These are phyloP conservation scores for Papilio elwesi DNA, from an alignment of 2,888 invertebrate species.

Conservation along the genomic window DNA sequence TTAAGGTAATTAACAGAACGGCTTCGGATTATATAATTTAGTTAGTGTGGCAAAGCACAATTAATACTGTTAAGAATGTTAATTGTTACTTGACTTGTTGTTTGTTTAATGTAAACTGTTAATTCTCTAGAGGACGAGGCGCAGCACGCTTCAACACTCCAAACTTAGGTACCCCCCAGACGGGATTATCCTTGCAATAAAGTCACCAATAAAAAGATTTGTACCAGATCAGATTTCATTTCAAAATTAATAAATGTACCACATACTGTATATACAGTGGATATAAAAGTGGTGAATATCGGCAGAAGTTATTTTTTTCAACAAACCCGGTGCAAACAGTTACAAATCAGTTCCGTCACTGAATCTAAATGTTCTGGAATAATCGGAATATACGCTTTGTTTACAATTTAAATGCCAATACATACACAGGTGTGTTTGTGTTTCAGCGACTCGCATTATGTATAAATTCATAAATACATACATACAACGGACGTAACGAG, in stretches of 20 bases:
- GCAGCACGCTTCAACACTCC: too few relatives aligned
- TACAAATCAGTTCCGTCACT: not conserved
- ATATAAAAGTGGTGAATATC: not conserved
- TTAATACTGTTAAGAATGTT: not conserved
- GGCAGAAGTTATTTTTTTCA: not conserved
- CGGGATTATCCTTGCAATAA: too few relatives aligned
- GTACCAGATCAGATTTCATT: too few relatives aligned
- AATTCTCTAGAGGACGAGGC: too few relatives aligned
- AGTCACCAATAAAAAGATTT: too few relatives aligned
- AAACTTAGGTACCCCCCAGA: too few relatives aligned
- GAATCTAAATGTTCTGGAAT: constrained; percentile 22
- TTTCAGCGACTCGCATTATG: constrained; percentile 7
- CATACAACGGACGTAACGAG: constrained; percentile 13
- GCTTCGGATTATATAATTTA: constrained; percentile 31
- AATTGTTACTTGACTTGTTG: too few relatives aligned
- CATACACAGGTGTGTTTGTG: constrained; percentile 6
- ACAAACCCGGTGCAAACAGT: not conserved
- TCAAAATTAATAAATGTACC: too few relatives aligned
- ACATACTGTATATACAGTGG: too few relatives aligned
- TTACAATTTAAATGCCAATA: constrained; percentile 22
- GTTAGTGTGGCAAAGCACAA: not conserved
- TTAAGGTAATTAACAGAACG: constrained; percentile 28
- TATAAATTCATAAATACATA: constrained; percentile 15
- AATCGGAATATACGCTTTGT: constrained; percentile 14
- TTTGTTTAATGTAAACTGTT: too few relatives aligned